A percentile compares a stretch with the other conserved stretches of the same genome.
These are phyloP conservation scores for Bombus difficillimus DNA, from an alignment of 1,140 invertebrate genomes.

Conservation along the genomic window DNA sequence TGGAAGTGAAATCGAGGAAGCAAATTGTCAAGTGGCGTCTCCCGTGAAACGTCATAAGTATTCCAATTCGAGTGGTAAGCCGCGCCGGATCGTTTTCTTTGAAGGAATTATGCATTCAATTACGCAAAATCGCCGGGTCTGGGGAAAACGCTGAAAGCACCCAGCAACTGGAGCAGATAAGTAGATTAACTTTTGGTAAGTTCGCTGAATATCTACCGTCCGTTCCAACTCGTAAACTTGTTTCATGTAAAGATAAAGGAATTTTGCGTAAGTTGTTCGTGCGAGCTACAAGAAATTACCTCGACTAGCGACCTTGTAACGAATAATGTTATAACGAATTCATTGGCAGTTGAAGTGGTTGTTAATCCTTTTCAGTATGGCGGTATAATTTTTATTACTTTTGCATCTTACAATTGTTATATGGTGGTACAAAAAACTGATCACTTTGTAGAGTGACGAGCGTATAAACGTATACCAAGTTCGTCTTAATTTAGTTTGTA, in stretches of 20 bases:
- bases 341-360: neutral
- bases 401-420: neutral
- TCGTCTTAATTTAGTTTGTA: no score
- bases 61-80: constrained; percentile 14
- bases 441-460: no score
- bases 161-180: constrained; percentile 2
- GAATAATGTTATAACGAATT: neutral
- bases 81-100: constrained; percentile 1
- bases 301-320: neutral
- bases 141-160: constrained; percentile 3
- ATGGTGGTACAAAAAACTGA: no score
- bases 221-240: constrained; percentile 13
- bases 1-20: neutral
- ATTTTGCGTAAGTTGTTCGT: neutral
- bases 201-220: neutral
- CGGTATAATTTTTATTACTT: neutral
- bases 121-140: neutral
- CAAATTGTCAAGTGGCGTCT: constrained; percentile 1
- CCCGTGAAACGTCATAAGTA: neutral
- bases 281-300: neutral
- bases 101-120: constrained; percentile 21
- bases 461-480: no score
- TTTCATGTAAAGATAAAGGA: constrained; percentile 18
- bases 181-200: constrained; percentile 35
- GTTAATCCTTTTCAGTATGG: neutral